Evolutionary conservation across 2,888 invertebrate species (phyloP).

Genomic region (Ellobium chinense): DNA sequence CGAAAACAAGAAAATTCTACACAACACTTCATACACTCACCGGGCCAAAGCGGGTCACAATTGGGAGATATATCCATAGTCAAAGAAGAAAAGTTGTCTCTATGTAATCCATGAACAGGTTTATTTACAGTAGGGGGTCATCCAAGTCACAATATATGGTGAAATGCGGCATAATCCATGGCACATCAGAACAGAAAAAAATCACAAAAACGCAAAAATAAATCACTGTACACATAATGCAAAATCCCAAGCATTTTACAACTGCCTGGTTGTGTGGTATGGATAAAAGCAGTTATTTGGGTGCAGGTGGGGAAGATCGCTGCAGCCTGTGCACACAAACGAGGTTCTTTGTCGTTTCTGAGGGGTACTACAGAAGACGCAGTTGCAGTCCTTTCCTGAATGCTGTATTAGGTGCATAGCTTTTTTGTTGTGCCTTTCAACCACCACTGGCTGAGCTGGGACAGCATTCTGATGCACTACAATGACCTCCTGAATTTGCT

Average conservation of each 20-base stretch:
- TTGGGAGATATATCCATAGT: not conserved
- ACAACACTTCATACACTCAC: not conserved
- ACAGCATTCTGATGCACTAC: not conserved
- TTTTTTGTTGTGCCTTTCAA: not conserved
- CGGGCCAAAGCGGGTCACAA: not conserved
- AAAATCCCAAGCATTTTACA: not conserved
- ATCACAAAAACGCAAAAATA: not conserved
- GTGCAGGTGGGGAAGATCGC: slow-evolving; percentile 10
- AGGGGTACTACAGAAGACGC: slow-evolving; percentile 21
- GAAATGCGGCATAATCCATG: not conserved
- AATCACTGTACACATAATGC: not conserved
- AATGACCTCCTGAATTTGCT: not conserved
- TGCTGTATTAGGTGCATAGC: slow-evolving; percentile 2
- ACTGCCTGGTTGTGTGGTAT: slow-evolving; percentile 3
- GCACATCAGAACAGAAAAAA: not conserved
- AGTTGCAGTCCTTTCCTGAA: slow-evolving; percentile 2
- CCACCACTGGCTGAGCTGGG: not conserved
- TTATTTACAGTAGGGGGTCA: not conserved
- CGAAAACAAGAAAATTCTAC: not conserved
- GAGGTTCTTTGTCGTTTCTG: not conserved
- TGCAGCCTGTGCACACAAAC: slow-evolving; percentile 15
- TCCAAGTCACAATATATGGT: not conserved
- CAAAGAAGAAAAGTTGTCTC: not conserved
- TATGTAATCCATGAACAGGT: not conserved
- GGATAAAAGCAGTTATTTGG: slow-evolving; percentile 28